Conservation (phyloP, 2,797 vertebrate genomes). For the Mycteria americana region DNA sequence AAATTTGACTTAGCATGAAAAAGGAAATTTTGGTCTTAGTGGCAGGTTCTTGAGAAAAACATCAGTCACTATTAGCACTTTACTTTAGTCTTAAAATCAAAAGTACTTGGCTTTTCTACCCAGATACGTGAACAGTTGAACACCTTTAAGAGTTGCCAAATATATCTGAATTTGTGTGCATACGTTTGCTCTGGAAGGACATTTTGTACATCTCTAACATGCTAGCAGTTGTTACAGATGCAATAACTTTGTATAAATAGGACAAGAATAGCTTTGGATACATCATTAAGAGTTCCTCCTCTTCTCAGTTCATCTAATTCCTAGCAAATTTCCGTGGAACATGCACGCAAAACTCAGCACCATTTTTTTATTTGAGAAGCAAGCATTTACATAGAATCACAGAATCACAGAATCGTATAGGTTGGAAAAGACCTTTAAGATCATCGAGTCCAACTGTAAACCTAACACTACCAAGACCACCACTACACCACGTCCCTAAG, state of each 20-base stretch:
- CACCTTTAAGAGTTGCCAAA: background rate
- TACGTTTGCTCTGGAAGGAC: constrained; percentile 15
- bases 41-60: background rate
- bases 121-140: background rate
- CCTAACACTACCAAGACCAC: no score
- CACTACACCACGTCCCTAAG: no score
- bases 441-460: no score
- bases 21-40: background rate
- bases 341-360: background rate
- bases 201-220: background rate
- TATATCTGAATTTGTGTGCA: background rate
- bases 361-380: background rate
- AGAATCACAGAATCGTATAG: no score
- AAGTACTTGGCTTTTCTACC: background rate
- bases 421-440: no score
- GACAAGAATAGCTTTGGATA: background rate
- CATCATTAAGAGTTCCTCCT: background rate
- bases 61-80: background rate
- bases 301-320: background rate
- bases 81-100: background rate
- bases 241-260: background rate
- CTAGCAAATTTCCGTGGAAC: background rate
- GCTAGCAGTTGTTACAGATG: background rate
- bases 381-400: background rate
- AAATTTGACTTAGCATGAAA: background rate